Evolutionary conservation across 2,888 invertebrate species (phyloP), one percentile per base, ranked within the genome.

Genomic region (Lasioglossum zephyrum): DNA sequence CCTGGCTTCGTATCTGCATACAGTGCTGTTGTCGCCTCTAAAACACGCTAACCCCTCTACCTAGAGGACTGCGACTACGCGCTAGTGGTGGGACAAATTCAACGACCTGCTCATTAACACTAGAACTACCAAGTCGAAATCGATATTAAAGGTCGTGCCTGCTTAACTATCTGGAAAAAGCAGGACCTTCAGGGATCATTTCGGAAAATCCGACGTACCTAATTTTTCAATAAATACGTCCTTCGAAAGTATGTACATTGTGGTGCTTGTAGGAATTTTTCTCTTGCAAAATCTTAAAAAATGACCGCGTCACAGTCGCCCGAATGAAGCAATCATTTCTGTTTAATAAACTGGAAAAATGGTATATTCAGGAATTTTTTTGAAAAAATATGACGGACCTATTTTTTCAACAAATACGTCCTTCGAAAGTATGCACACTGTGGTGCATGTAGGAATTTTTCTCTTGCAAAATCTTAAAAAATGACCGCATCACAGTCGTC

Each of bases 1-100:
- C 89, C 86, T 83, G 82, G 84, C 91, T 89, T 83, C 85, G 86
- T 87, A 91, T 90, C 90, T 88, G 86, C 89, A 90, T 91, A 90
- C 89, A 89, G 87, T 89, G 82, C 78, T 78, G 73, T 89, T 87
- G 89, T 89, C 87, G 77, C 86, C 57, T 77, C 73, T 88, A 74
- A 87, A 86, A 89, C 85, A 77, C 66, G 87, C 87, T 85, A 66
- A 88, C 89, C 89, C 88, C 90, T 85, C 87, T 84, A 83, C 89
- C 72, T 63, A 26, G 60, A 63, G 26, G 26, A 16, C 60, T 26
- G 60, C 13, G 31, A 63, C 60, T 63, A 63, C 26, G 31, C 31
- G 16, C 60, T 16, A 63, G 60, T 63, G 60, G 60, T 63, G 60
- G 60, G 60, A 63, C 60, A 26, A 63, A 63, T 63, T 31, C 60